These are phyloP conservation scores for Rutilus rutilus DNA, from an alignment of 2,113 vertebrate species.

Conservation along the genomic window DNA sequence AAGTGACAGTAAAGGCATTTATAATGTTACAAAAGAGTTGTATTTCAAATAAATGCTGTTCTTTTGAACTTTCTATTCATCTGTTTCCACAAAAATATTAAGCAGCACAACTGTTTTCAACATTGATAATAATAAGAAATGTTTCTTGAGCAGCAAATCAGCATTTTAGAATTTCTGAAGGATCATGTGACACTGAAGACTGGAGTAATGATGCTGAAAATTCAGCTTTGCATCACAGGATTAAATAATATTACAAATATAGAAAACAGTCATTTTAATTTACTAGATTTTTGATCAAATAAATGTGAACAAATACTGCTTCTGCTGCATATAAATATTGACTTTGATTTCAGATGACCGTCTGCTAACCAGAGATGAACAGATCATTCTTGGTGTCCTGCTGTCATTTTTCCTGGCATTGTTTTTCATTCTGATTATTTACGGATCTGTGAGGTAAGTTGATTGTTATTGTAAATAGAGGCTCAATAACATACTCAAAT, in stretches of 20 bases:
- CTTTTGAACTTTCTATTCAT: too few species aligned
- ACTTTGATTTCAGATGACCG: constrained; percentile 78
- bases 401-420: constrained; percentile 89
- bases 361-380: constrained; percentile 84
- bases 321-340: not conserved
- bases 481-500: not conserved
- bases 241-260: not conserved
- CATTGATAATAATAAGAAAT: not conserved
- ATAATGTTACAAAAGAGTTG: too few species aligned
- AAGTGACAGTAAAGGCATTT: too few species aligned
- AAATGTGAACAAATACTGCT: not conserved
- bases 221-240: not conserved
- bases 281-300: not conserved
- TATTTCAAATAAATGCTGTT: too few species aligned
- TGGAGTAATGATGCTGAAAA: not conserved
- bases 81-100: too few species aligned
- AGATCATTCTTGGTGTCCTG: constrained; percentile 92
- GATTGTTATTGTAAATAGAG: not conserved
- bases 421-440: constrained; percentile 87
- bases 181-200: too few species aligned
- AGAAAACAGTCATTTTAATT: not conserved
- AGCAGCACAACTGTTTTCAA: not conserved
- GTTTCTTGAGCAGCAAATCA: not conserved
- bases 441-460: constrained; percentile 89
- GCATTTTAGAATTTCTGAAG: not conserved